phyloP scores from a whole-genome alignment of 2,888 invertebrate species.

The Ectobius pallidus region DNA sequence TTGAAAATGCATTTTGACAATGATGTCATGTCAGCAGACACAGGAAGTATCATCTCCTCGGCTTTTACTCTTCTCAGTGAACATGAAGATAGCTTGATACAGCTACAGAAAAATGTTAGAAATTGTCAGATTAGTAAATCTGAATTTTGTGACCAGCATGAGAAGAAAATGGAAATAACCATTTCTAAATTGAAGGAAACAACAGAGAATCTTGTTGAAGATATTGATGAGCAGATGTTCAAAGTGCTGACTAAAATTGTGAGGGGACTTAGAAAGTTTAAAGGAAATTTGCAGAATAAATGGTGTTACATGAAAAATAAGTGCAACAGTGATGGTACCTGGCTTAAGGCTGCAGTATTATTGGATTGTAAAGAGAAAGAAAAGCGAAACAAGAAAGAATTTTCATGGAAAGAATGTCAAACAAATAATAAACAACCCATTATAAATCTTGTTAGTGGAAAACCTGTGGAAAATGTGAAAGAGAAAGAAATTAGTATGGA shows the following conservation, averaged over 20 bases:
- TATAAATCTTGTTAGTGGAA: no score
- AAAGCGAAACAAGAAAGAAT: not conserved
- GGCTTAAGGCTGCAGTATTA: slow-evolving; percentile 8
- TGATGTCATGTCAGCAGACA: not conserved
- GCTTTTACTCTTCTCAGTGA: not conserved
- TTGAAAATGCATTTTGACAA: slow-evolving; percentile 5
- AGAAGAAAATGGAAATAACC: slow-evolving; percentile 12
- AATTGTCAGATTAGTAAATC: not conserved
- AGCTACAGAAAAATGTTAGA: not conserved
- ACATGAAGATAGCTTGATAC: slow-evolving; percentile 7
- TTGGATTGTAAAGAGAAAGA: slow-evolving; percentile 10
- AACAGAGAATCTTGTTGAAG: slow-evolving; percentile 10
- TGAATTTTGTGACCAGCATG: not conserved
- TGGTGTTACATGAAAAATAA: slow-evolving; percentile 19
- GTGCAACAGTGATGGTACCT: not conserved
- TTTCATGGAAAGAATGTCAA: not conserved
- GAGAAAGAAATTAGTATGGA: no score
- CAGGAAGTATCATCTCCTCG: not conserved
- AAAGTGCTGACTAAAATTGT: slow-evolving; percentile 1
- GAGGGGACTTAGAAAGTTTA: slow-evolving; percentile 7
- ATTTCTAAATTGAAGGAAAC: slow-evolving; percentile 1
- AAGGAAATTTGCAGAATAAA: slow-evolving; percentile 13
- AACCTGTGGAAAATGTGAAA: not conserved
- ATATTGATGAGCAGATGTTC: slow-evolving; percentile 21
- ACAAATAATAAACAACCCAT: not conserved